These are phyloP conservation scores for Ellobius talpinus DNA, from an alignment of 2,113 vertebrate genomes.

Conservation along the genomic window DNA sequence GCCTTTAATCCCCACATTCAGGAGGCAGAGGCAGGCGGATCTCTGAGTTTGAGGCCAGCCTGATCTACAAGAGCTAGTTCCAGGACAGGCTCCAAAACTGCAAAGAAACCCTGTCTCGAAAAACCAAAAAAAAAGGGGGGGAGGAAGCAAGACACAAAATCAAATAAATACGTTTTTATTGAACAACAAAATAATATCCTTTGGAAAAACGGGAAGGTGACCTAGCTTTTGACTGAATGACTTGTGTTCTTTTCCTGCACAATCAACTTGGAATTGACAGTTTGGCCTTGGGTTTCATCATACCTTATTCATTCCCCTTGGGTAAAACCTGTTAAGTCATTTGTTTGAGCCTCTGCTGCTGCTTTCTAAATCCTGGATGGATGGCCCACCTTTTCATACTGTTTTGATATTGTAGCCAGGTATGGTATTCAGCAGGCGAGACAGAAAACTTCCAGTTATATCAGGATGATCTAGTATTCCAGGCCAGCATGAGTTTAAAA, in stretches of 20 bases:
- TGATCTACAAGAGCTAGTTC: no score
- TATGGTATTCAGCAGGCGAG: background rate
- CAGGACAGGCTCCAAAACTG: no score
- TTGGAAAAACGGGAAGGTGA: background rate
- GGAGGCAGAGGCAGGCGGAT: no score
- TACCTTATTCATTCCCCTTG: slow-evolving; percentile 3
- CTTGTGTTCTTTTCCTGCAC: background rate
- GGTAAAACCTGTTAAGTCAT: background rate
- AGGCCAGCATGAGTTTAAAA: background rate
- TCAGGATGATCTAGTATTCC: background rate
- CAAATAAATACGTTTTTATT: background rate
- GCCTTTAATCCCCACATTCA: no score
- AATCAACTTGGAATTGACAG: background rate
- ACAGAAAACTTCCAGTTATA: background rate
- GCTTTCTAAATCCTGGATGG: background rate
- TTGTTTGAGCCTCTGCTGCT: slow-evolving; percentile 31
- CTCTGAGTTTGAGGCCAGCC: no score
- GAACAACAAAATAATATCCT: background rate
- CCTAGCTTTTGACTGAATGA: background rate
- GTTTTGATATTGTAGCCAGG: slow-evolving; percentile 14
- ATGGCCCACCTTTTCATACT: background rate
- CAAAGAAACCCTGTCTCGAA: no score
- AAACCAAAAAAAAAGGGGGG: background rate
- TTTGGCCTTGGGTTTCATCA: slow-evolving; percentile 9
- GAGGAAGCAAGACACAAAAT: no score